These are phyloP conservation scores for Saccopteryx bilineata DNA, from an alignment of 2,113 vertebrate species.

Conservation along the genomic window DNA sequence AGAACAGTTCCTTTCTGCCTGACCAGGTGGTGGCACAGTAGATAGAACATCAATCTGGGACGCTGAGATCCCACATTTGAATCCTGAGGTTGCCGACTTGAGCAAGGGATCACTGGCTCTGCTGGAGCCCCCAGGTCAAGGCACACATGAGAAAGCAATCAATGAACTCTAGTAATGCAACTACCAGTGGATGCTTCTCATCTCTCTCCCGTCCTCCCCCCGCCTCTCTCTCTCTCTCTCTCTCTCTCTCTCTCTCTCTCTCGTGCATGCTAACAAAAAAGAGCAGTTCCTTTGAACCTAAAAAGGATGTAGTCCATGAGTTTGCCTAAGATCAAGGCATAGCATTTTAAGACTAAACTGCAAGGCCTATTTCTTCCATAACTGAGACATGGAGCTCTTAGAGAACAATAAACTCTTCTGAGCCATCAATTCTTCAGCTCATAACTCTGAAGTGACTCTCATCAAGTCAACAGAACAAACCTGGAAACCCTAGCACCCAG, in stretches of 20 bases:
- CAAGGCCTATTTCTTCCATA: slow-evolving; percentile 33
- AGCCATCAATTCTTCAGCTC: background rate
- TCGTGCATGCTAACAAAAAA: background rate
- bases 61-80: no score
- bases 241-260: no score
- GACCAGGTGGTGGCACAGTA: no score
- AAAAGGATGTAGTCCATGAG: slow-evolving; percentile 17
- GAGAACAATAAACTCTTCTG: background rate
- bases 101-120: no score
- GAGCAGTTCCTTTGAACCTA: slow-evolving; percentile 69
- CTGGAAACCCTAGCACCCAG: background rate
- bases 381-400: background rate
- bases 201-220: no score
- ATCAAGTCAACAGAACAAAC: slow-evolving; percentile 12
- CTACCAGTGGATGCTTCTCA: no score
- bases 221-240: no score
- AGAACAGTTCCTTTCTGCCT: slow-evolving; percentile 51
- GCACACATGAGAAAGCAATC: no score
- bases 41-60: no score
- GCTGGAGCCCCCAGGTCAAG: no score
- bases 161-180: no score
- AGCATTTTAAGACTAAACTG: slow-evolving; percentile 27
- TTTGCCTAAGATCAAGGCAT: slow-evolving; percentile 58
- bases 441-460: background rate
- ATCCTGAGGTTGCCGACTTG: no score